Percentiles rank a stretch among this genome's conserved stretches.
Conservation (phyloP, 2,113 vertebrate genomes). For the Bufo gargarizans region DNA sequence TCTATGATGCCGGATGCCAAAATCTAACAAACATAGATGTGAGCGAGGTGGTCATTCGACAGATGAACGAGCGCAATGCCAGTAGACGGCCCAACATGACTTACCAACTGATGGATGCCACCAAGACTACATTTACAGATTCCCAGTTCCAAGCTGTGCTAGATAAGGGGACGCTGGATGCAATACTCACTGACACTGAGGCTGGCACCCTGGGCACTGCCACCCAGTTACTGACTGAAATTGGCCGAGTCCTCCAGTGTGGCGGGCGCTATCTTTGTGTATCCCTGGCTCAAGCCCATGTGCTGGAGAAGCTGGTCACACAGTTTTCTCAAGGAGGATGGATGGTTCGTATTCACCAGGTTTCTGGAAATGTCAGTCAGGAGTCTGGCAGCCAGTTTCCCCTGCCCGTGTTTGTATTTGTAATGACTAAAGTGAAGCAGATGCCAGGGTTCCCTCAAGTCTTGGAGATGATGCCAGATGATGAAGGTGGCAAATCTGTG, state of each 20-base stretch:
- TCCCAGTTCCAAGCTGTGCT: slow-evolving; percentile 84
- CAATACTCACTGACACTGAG: slow-evolving; percentile 75
- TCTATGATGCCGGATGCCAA: slow-evolving; percentile 88
- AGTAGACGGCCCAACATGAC: slow-evolving; percentile 78
- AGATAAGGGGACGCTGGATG: slow-evolving; percentile 95
- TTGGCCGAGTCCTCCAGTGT: slow-evolving; percentile 83
- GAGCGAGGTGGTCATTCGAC: slow-evolving; percentile 82
- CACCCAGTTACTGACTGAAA: slow-evolving; percentile 86
- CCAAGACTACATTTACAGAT: slow-evolving; percentile 83
- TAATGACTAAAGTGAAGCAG: slow-evolving; percentile 92
- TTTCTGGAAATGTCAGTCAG: slow-evolving; percentile 66
- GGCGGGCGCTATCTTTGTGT: slow-evolving; percentile 92
- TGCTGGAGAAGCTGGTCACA: slow-evolving; percentile 84
- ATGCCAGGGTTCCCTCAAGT: slow-evolving; percentile 73
- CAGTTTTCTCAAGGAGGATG: slow-evolving; percentile 87
- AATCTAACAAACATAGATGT: slow-evolving; percentile 90
- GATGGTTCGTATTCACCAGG: slow-evolving; percentile 89
- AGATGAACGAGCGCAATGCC: slow-evolving; percentile 86
- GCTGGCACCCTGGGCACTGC: slow-evolving; percentile 76
- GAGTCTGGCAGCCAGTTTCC: slow-evolving; percentile 74
- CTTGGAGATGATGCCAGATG: slow-evolving; percentile 86
- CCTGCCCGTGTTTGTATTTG: slow-evolving; percentile 86
- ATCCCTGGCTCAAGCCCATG: slow-evolving; percentile 89
- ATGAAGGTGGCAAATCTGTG: slow-evolving; percentile 80
- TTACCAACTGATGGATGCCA: slow-evolving; percentile 87